Evolutionary conservation across 2,113 vertebrate species (phyloP).

Genomic region (Halcyon malimbica): DNA sequence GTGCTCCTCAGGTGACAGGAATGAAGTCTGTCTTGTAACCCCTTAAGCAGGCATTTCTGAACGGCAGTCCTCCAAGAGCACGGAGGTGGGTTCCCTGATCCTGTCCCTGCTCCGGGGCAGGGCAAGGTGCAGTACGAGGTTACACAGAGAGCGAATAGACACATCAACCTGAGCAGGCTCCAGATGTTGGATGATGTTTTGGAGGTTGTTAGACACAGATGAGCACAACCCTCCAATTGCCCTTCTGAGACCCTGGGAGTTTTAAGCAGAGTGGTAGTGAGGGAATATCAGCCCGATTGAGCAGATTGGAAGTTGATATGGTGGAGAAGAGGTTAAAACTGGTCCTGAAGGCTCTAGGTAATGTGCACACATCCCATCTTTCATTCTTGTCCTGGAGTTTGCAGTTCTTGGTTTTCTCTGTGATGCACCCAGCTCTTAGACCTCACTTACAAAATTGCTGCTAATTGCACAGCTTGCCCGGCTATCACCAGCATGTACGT

Average conservation of each 20-base stretch:
- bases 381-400: neutral
- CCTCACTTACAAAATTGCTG: neutral
- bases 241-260: neutral
- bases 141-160: fast-evolving
- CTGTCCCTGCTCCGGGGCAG: neutral
- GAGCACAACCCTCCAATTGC: neutral
- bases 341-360: neutral
- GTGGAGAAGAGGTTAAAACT: neutral
- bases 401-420: neutral
- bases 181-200: neutral
- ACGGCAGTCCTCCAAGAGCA: neutral
- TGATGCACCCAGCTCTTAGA: neutral
- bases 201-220: neutral
- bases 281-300: fast-evolving
- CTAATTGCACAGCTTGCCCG: neutral
- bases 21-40: neutral
- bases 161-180: neutral
- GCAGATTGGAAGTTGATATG: neutral
- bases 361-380: neutral
- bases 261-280: neutral
- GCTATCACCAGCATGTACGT: fast-evolving
- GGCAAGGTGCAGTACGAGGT: fast-evolving
- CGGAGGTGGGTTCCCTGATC: neutral
- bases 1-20: neutral
- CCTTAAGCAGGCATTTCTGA: neutral